phyloP scores from a whole-genome alignment of 1,140 invertebrate species.

The Drosophila prosaltans region DNA sequence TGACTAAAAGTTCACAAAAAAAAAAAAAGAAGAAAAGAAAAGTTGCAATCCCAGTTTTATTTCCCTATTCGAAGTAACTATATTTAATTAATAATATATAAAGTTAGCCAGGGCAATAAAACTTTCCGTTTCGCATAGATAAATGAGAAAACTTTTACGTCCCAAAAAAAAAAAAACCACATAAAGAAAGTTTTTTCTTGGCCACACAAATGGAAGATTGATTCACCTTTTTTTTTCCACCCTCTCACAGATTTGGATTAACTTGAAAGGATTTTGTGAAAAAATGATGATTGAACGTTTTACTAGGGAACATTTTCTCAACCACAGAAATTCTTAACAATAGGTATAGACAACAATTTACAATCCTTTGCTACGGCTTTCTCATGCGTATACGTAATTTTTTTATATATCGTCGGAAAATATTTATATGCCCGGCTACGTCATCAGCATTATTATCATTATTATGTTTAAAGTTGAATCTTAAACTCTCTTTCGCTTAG shows the following conservation, averaged over 20 bases:
- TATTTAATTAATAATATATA: constrained; percentile 60
- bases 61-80: background rate
- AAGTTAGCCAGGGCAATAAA: constrained; percentile 34
- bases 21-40: background rate
- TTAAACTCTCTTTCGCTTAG: constrained; percentile 2
- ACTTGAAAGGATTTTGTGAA: background rate
- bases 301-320: no score
- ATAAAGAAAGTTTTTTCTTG: constrained; percentile 33
- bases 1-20: background rate
- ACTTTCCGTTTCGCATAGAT: constrained; percentile 37
- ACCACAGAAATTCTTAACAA: no score
- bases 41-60: background rate
- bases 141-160: constrained; percentile 55
- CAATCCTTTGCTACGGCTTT: background rate
- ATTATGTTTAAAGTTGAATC: constrained; percentile 41
- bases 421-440: constrained; percentile 24
- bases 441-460: constrained; percentile 64
- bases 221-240: background rate
- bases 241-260: background rate
- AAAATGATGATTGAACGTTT: background rate
- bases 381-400: constrained; percentile 47
- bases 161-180: constrained; percentile 37
- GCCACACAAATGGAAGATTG: constrained; percentile 1
- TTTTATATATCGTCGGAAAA: background rate
- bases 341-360: background rate